Conservation (phyloP, 2,888 invertebrate species). For the Drosophila diplacantha region DNA sequence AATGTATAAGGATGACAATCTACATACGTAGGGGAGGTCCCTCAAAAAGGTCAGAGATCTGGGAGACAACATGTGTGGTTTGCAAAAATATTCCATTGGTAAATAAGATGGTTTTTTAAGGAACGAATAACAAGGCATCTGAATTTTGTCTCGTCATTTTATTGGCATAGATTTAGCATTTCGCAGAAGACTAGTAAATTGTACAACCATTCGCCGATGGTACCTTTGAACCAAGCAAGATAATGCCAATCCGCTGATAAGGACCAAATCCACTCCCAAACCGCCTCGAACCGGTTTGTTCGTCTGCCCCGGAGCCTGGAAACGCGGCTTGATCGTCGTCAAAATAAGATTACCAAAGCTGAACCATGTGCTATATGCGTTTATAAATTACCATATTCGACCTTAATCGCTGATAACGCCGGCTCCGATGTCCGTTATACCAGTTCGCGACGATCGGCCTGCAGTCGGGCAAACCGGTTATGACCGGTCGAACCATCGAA, state of each 20-base stretch:
- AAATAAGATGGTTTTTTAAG: slow-evolving; percentile 39
- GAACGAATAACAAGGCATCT: slow-evolving; percentile 4
- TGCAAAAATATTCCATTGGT: slow-evolving; percentile 46
- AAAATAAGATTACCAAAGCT: slow-evolving; percentile 51
- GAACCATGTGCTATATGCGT: slow-evolving; percentile 57
- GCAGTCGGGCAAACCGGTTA: slow-evolving; percentile 41
- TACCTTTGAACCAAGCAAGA: slow-evolving; percentile 63
- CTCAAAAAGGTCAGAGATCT: slow-evolving; percentile 9
- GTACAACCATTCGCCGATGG: slow-evolving; percentile 20
- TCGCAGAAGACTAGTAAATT: slow-evolving; percentile 32
- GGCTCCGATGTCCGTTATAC: slow-evolving; percentile 41
- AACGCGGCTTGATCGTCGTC: slow-evolving; percentile 43
- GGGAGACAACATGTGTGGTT: slow-evolving; percentile 5
- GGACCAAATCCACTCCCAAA: slow-evolving; percentile 53
- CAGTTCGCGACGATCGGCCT: slow-evolving; percentile 49
- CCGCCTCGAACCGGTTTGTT: slow-evolving; percentile 60
- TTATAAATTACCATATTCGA: slow-evolving; percentile 56
- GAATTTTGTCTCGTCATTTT: slow-evolving; percentile 42
- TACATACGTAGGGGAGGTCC: neutral
- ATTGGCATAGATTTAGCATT: slow-evolving; percentile 52
- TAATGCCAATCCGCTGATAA: slow-evolving; percentile 56
- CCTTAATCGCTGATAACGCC: slow-evolving; percentile 69
- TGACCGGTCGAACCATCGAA: slow-evolving; percentile 40
- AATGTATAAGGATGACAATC: neutral
- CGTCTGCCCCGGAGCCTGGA: slow-evolving; percentile 28